Percentiles rank a stretch among this genome's conserved stretches.
These are phyloP conservation scores for Drosophila conformis DNA, from an alignment of 2,888 invertebrate species.

Conservation along the genomic window DNA sequence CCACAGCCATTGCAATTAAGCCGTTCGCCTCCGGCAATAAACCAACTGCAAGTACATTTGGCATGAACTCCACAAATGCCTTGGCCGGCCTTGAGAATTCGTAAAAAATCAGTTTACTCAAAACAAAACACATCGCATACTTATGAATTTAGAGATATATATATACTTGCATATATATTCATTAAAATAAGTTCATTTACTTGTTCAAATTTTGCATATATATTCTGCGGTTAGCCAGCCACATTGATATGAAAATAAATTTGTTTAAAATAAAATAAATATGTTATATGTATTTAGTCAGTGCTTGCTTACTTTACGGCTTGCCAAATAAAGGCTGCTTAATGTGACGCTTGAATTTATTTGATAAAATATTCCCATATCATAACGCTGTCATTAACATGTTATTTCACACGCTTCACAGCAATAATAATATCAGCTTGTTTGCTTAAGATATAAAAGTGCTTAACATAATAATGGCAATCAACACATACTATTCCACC, in stretches of 20 bases:
- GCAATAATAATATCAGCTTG: slow-evolving; percentile 4
- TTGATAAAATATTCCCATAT: slow-evolving; percentile 31
- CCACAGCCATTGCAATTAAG: slow-evolving; percentile 62
- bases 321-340: slow-evolving; percentile 27
- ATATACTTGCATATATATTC: slow-evolving; percentile 12
- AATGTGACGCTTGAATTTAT: slow-evolving; percentile 37
- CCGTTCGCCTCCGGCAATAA: slow-evolving; percentile 47
- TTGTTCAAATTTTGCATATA: slow-evolving; percentile 50
- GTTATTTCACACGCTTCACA: slow-evolving; percentile 52
- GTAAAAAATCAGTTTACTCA: slow-evolving; percentile 45
- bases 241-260: slow-evolving; percentile 23
- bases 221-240: slow-evolving; percentile 33
- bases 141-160: slow-evolving; percentile 8
- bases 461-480: slow-evolving; percentile 11
- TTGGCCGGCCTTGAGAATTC: slow-evolving; percentile 56
- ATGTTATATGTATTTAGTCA: slow-evolving; percentile 7
- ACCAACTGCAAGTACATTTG: slow-evolving; percentile 56
- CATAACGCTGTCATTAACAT: slow-evolving; percentile 36
- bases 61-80: slow-evolving; percentile 58
- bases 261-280: slow-evolving; percentile 8
- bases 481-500: background rate
- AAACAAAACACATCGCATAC: slow-evolving; percentile 37
- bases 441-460: slow-evolving; percentile 2
- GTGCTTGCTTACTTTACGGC: slow-evolving; percentile 15
- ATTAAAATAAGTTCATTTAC: slow-evolving; percentile 55